These are phyloP conservation scores for Dicrostonyx torquatus DNA, from an alignment of 2,797 vertebrate species.

Conservation along the genomic window DNA sequence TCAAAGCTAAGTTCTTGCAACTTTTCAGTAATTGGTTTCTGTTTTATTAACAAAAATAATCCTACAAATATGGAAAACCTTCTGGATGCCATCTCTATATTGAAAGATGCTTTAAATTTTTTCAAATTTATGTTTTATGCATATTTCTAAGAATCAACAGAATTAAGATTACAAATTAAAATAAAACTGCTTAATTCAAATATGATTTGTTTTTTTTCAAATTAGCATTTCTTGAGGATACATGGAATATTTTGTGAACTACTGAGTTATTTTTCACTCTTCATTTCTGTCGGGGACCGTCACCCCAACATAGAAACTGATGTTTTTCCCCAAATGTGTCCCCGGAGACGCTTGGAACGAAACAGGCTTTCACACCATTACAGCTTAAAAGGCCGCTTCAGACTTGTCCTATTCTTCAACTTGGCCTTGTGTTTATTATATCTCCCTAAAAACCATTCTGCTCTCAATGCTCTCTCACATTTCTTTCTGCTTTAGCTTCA, in stretches of 20 bases:
- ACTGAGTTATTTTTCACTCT: background rate
- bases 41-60: background rate
- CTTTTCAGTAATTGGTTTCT: background rate
- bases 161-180: background rate
- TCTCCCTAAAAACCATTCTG: no score
- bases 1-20: background rate
- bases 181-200: background rate
- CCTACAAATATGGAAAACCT: background rate
- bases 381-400: no score
- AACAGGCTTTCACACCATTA: no score
- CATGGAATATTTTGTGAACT: background rate
- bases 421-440: no score
- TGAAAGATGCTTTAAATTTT: background rate
- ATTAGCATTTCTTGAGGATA: background rate
- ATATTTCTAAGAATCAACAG: background rate
- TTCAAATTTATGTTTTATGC: background rate
- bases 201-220: background rate
- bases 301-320: no score
- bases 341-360: no score
- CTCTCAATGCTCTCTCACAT: no score
- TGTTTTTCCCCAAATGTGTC: no score
- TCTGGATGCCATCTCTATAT: background rate
- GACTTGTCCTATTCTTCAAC: no score
- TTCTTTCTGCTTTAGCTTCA: background rate
- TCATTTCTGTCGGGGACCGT: no score